Conservation (phyloP, 1,140 invertebrate species). For the Zaprionus africanus region DNA sequence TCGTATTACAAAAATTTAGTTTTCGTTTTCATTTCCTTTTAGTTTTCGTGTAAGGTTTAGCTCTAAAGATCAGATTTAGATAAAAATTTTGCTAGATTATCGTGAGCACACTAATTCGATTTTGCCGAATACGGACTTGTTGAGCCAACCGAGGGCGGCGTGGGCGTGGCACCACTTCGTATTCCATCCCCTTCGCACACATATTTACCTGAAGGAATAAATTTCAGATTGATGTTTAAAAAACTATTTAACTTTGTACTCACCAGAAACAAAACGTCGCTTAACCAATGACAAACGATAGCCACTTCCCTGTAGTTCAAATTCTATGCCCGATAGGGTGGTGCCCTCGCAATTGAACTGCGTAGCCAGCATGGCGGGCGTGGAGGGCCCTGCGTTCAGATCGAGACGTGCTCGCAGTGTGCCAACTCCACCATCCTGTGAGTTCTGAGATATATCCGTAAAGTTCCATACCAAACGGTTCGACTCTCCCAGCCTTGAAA, state of each 20-base stretch:
- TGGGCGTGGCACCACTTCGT: constrained; percentile 79
- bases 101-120: constrained; percentile 77
- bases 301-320: constrained; percentile 94
- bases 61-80: constrained; percentile 52
- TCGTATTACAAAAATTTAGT: constrained; percentile 29
- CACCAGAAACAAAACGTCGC: constrained; percentile 96
- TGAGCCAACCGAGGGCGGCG: constrained; percentile 84
- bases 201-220: constrained; percentile 88
- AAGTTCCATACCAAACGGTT: constrained; percentile 96
- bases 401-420: constrained; percentile 96
- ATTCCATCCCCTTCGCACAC: constrained; percentile 93
- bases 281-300: constrained; percentile 97
- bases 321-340: constrained; percentile 96
- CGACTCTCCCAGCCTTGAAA: constrained; percentile 89
- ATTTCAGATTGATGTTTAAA: neutral
- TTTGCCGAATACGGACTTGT: constrained; percentile 83
- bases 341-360: constrained; percentile 98
- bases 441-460: constrained; percentile 95
- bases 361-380: constrained; percentile 92
- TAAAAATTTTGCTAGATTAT: constrained; percentile 71
- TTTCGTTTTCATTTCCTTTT: neutral
- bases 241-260: constrained; percentile 51
- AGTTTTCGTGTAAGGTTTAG: constrained; percentile 44
- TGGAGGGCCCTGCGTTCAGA: constrained; percentile 91
- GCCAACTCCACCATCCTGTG: constrained; percentile 94